These are phyloP conservation scores for Leucosticte australis DNA, from an alignment of 2,113 vertebrate species.

Conservation along the genomic window DNA sequence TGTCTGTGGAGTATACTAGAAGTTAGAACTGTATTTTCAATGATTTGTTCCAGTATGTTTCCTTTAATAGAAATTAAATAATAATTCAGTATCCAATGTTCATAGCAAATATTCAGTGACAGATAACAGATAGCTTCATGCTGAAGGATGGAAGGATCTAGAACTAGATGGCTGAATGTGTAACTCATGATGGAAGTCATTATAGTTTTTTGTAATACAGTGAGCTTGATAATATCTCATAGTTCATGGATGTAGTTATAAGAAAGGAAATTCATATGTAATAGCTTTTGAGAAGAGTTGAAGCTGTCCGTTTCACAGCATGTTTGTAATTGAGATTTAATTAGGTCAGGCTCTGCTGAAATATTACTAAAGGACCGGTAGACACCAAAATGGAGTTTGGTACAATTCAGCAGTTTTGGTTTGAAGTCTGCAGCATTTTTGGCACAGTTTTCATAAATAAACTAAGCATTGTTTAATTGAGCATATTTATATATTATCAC, in stretches of 20 bases:
- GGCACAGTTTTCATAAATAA: not conserved
- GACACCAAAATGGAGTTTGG: not conserved
- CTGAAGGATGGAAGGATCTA: not conserved
- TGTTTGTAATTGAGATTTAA: not conserved
- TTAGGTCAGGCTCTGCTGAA: not conserved
- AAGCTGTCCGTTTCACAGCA: not conserved
- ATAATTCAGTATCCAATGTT: not conserved
- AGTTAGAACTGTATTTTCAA: not conserved
- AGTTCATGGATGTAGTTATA: not conserved
- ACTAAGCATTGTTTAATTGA: not conserved
- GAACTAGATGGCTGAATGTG: not conserved
- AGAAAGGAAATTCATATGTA: not conserved
- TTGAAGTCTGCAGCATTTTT: not conserved
- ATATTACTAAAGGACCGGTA: not conserved
- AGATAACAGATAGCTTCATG: not conserved
- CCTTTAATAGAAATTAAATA: conserved; percentile 19
- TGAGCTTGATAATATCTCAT: not conserved
- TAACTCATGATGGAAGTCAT: not conserved
- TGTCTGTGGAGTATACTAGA: not conserved
- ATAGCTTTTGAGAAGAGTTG: not conserved
- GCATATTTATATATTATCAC: not conserved
- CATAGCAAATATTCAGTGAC: not conserved
- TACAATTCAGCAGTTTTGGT: not conserved
- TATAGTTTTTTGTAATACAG: not conserved
- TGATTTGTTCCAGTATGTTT: not conserved